A percentile compares a stretch with the other conserved stretches of the same genome.
phyloP scores from a whole-genome alignment of 2,797 vertebrate species.

The Labeo calbasu region DNA sequence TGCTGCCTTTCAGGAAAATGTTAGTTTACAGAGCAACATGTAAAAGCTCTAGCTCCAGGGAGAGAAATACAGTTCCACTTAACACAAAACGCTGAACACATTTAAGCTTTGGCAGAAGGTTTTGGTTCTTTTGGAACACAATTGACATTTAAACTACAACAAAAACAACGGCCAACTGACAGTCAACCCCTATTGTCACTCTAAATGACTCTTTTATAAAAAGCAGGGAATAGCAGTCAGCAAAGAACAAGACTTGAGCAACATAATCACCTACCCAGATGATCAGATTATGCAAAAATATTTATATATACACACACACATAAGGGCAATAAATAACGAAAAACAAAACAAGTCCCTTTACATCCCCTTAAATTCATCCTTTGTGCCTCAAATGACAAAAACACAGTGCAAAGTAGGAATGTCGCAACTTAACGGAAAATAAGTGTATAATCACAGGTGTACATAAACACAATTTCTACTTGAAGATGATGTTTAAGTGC shows the following conservation, averaged over 20 bases:
- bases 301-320: constrained; percentile 32
- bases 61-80: constrained; percentile 62
- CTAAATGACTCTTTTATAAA: constrained; percentile 52
- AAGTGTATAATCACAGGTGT: constrained; percentile 62
- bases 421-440: constrained; percentile 60
- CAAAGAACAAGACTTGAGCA: constrained; percentile 67
- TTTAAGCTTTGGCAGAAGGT: constrained; percentile 80
- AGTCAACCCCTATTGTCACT: constrained; percentile 58
- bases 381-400: constrained; percentile 62
- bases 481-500: constrained; percentile 72
- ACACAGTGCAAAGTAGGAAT: constrained; percentile 77
- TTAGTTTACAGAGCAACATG: constrained; percentile 67
- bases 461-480: constrained; percentile 56
- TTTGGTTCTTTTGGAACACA: constrained; percentile 68
- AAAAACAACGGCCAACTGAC: constrained; percentile 48
- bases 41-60: constrained; percentile 70
- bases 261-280: constrained; percentile 77
- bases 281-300: constrained; percentile 63
- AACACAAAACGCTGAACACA: constrained; percentile 67
- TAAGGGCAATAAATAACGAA: constrained; percentile 61
- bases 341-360: constrained; percentile 65
- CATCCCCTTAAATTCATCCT: constrained; percentile 66
- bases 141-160: constrained; percentile 54
- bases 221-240: constrained; percentile 55
- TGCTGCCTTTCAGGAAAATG: constrained; percentile 66